Evolutionary conservation across 2,888 invertebrate genomes (phyloP).

Genomic region (Adela reaumurella): DNA sequence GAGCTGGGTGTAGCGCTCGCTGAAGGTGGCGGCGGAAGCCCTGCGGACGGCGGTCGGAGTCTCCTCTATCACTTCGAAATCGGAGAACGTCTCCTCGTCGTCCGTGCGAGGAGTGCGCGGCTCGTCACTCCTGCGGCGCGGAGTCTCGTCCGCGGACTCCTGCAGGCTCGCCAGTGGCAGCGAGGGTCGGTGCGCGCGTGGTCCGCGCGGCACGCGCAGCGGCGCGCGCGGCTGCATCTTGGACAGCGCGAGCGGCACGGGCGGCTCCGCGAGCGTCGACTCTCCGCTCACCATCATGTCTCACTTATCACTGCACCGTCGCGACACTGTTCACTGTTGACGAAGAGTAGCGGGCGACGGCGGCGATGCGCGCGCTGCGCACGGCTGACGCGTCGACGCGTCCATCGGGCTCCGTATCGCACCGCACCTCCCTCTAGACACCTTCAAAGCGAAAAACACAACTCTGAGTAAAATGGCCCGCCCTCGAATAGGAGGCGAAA

Average conservation of each 20-base stretch:
- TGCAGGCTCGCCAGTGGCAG: slow-evolving; percentile 44
- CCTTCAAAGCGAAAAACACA: neutral
- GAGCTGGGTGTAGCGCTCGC: slow-evolving; percentile 43
- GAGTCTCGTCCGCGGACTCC: slow-evolving; percentile 40
- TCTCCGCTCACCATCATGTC: slow-evolving; percentile 39
- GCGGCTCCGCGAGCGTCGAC: slow-evolving; percentile 45
- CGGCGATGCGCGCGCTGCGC: neutral
- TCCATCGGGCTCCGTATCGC: neutral
- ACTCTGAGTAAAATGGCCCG: neutral
- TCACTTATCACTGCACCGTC: slow-evolving; percentile 8
- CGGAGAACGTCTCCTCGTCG: slow-evolving; percentile 38
- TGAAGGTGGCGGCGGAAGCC: slow-evolving; percentile 43
- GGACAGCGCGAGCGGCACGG: slow-evolving; percentile 46
- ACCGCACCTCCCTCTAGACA: neutral
- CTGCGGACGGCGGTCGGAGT: slow-evolving; percentile 33
- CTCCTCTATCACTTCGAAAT: slow-evolving; percentile 21
- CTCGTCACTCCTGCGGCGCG: slow-evolving; percentile 42
- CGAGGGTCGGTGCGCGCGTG: slow-evolving; percentile 36
- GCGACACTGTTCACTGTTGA: slow-evolving; percentile 22
- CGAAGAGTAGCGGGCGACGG: slow-evolving; percentile 13
- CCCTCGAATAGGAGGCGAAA: neutral
- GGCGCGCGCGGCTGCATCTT: slow-evolving; percentile 28
- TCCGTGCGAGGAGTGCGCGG: slow-evolving; percentile 32
- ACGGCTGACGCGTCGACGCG: neutral
- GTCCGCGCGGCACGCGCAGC: slow-evolving; percentile 27